phyloP scores from a whole-genome alignment of 2,888 invertebrate genomes.

The Trichacis sp. region DNA sequence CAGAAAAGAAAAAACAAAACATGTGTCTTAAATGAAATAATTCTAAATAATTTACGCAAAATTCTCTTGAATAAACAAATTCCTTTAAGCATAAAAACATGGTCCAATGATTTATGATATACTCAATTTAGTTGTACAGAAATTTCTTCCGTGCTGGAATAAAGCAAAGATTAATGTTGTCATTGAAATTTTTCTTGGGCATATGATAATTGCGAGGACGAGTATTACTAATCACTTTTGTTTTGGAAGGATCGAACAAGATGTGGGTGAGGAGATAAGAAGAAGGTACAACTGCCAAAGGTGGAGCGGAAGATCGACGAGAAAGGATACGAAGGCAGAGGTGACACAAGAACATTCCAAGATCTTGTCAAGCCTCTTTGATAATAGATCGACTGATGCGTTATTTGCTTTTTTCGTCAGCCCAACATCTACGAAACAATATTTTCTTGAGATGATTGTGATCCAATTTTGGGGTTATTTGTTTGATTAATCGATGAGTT shows the following conservation, averaged over 20 bases:
- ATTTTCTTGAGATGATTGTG: too few relatives aligned
- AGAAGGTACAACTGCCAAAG: neutral
- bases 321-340: neutral
- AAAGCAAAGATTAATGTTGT: neutral
- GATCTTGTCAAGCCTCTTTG: conserved; percentile 7
- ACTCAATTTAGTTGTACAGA: neutral
- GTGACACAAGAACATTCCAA: conserved; percentile 1
- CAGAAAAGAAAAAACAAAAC: too few relatives aligned
- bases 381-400: neutral
- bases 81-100: too few relatives aligned
- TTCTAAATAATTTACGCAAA: too few relatives aligned
- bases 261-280: conserved; percentile 1
- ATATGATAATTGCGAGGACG: neutral
- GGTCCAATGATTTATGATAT: neutral
- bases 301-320: conserved; percentile 4
- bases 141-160: neutral
- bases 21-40: conserved; percentile 5
- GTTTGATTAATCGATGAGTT: too few relatives aligned
- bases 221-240: conserved; percentile 2
- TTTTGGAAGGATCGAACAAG: conserved; percentile 7
- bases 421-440: too few relatives aligned
- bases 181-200: neutral
- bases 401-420: neutral
- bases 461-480: too few relatives aligned
- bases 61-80: too few relatives aligned